These are phyloP conservation scores for Leptobrachium ailaonicum DNA, from an alignment of 2,113 vertebrate genomes.

Conservation along the genomic window DNA sequence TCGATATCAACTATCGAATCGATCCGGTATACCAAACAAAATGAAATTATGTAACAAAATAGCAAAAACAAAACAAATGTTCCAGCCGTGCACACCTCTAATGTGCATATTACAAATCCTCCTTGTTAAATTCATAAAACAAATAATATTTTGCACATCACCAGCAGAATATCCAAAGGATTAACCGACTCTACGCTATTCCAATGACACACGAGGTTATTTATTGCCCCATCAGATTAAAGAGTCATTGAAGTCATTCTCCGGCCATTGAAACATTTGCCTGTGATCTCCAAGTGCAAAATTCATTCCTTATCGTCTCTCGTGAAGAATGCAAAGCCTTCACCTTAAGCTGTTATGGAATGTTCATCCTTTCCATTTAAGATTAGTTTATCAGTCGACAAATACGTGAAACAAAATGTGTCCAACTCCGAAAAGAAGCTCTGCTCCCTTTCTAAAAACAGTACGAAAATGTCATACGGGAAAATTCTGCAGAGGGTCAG, in stretches of 20 bases:
- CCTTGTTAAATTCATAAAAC: no score
- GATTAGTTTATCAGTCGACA: slow-evolving; percentile 50
- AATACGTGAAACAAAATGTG: slow-evolving; percentile 15
- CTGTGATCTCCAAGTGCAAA: slow-evolving; percentile 38
- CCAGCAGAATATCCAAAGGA: background rate
- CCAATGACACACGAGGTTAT: slow-evolving; percentile 3
- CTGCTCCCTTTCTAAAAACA: no score
- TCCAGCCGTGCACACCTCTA: no score
- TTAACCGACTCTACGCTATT: background rate
- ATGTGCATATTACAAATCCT: no score
- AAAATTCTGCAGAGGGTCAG: no score
- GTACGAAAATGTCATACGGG: no score
- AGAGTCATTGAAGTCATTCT: slow-evolving; percentile 2
- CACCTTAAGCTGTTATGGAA: slow-evolving; percentile 59
- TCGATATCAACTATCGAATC: no score
- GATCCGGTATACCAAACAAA: no score
- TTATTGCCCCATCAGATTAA: slow-evolving; percentile 1
- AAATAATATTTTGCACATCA: no score
- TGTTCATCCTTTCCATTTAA: slow-evolving; percentile 55
- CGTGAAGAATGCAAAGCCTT: slow-evolving; percentile 55
- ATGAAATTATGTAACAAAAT: no score
- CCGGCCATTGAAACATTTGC: slow-evolving; percentile 14
- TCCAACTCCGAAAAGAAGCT: background rate
- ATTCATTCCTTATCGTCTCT: slow-evolving; percentile 42
- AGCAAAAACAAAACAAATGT: no score